phyloP scores from a whole-genome alignment of 2,113 vertebrate species.

The Ceyx cyanopectus region DNA sequence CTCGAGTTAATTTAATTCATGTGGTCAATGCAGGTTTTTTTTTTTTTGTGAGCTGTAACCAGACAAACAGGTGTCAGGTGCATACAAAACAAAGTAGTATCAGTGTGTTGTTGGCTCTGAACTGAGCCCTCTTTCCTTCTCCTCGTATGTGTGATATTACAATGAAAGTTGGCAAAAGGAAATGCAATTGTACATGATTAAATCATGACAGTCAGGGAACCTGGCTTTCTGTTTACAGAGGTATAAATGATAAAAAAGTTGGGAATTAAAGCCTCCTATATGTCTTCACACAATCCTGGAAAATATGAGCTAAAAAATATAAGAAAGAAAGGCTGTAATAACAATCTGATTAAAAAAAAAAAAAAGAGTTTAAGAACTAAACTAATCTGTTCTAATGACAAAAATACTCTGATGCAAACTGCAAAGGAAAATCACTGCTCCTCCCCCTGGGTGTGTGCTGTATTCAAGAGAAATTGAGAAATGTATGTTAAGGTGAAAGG shows the following conservation, averaged over 20 bases:
- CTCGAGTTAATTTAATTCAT: neutral
- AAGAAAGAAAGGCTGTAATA: neutral
- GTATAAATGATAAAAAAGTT: neutral
- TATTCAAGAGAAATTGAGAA: conserved; percentile 13
- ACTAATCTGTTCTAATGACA: neutral
- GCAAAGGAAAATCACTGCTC: neutral
- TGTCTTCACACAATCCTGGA: neutral
- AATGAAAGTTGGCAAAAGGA: conserved; percentile 21
- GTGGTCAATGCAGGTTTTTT: neutral
- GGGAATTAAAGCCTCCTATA: neutral
- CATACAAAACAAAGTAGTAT: conserved; percentile 1
- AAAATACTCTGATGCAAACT: neutral
- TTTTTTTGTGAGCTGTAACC: conserved; percentile 25
- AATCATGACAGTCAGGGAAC: neutral
- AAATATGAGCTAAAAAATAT: neutral
- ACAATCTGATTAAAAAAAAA: neutral
- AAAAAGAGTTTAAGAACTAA: neutral
- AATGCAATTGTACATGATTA: neutral
- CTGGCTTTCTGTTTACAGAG: neutral
- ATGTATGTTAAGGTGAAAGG: neutral
- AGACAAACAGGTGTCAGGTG: conserved; percentile 27
- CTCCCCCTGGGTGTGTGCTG: neutral
- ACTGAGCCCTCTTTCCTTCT: conserved; percentile 17
- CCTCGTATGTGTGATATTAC: neutral
- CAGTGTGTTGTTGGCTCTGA: neutral